Percentiles rank a stretch among this genome's conserved stretches.
Conservation (phyloP, 2,797 vertebrate species). For the Coendou prehensilis region DNA sequence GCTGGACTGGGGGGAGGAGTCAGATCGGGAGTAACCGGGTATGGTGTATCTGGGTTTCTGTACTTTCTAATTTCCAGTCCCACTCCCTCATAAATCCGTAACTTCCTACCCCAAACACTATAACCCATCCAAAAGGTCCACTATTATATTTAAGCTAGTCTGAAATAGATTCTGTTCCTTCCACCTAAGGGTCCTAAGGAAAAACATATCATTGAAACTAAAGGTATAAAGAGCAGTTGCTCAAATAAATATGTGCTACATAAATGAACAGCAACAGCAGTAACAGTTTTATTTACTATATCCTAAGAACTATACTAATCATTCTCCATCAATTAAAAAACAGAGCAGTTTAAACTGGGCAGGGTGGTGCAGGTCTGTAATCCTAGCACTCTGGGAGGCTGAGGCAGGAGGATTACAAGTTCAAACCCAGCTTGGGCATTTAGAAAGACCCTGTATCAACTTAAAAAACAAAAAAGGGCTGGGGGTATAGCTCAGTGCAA, state of each 20-base stretch:
- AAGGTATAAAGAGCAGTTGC: not conserved
- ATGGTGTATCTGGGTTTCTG: not conserved
- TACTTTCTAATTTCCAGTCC: not conserved
- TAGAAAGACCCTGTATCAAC: not conserved
- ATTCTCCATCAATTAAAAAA: not conserved
- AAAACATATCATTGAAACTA: not conserved
- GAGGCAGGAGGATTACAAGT: not conserved
- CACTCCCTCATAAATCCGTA: not conserved
- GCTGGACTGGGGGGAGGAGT: not conserved
- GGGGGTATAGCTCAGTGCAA: too few relatives aligned
- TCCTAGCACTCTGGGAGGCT: not conserved
- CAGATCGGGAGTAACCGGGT: not conserved
- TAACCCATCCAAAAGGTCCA: not conserved
- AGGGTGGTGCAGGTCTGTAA: not conserved
- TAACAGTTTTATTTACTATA: not conserved
- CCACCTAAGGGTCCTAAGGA: not conserved
- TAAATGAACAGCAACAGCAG: not conserved
- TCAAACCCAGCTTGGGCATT: not conserved
- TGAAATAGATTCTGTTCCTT: slow-evolving; percentile 9
- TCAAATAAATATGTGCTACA: not conserved
- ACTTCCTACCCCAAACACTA: not conserved
- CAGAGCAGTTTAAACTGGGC: not conserved
- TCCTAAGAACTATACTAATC: not conserved
- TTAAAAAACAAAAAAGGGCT: not conserved
- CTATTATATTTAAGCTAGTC: not conserved